Conservation (phyloP, 2,797 vertebrate species). For the Melanotaenia nigrans region DNA sequence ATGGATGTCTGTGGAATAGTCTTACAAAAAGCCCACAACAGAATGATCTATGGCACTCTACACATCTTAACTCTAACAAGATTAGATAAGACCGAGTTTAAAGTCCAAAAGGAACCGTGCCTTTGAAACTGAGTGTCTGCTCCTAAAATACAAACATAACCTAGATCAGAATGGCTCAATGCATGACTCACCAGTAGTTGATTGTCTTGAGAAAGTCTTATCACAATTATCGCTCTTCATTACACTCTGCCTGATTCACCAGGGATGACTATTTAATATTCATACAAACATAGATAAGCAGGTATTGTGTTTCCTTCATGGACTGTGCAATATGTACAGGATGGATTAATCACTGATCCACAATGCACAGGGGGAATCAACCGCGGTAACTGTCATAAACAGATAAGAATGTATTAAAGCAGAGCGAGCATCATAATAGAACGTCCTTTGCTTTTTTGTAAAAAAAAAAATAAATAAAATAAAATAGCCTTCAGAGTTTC, state of each 20-base stretch:
- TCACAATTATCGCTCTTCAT: conserved; percentile 53
- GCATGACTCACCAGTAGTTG: conserved; percentile 34
- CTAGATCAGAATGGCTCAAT: conserved; percentile 44
- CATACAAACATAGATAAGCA: conserved; percentile 61
- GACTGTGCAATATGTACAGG: conserved; percentile 43
- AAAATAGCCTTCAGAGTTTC: conserved; percentile 43
- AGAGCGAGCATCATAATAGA: neutral
- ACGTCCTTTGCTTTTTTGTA: conserved; percentile 28
- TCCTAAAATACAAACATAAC: conserved; percentile 9
- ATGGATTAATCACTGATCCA: conserved; percentile 63
- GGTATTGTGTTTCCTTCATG: conserved; percentile 57
- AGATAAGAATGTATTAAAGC: conserved; percentile 57
- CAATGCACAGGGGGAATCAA: conserved; percentile 38
- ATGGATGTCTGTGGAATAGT: conserved; percentile 43
- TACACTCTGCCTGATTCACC: conserved; percentile 27
- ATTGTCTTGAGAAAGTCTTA: conserved; percentile 39
- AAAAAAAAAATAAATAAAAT: neutral
- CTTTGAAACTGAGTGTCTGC: neutral
- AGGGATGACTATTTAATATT: conserved; percentile 54
- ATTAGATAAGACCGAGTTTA: neutral
- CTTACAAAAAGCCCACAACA: conserved; percentile 28
- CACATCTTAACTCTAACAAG: conserved; percentile 24
- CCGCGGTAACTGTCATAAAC: conserved; percentile 51
- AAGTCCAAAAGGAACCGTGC: neutral
- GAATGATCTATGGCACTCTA: conserved; percentile 23